Evolutionary conservation across 2,888 invertebrate genomes (phyloP), one percentile per base, ranked within the genome.

Genomic region (Scelioninae gen. 1): DNA sequence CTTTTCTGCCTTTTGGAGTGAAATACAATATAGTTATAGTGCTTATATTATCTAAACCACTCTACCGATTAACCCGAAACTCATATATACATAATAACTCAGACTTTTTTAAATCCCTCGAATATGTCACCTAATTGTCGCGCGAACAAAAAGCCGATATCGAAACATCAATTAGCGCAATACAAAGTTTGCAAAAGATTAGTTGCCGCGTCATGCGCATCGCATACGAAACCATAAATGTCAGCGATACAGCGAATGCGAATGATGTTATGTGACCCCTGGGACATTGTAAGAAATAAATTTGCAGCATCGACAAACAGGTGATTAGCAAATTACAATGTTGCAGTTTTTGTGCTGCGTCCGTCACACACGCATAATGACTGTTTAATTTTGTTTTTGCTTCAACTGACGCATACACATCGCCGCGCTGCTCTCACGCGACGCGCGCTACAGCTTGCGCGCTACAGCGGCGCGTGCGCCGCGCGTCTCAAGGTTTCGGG

Each of bases 261-360:
- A 49, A 38, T 7, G 71, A 65, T 47, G 69, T 31, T 53, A 55
- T 29, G 63, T 55, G 83, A 76, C 69, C 78, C 69, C 58, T 58
- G 62, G 71, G 71, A 80, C 55, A 76, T 63, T 66, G 83, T 63
- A 76, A 63, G 71, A 75, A 75, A 83, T 79, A 71, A 83, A 83
- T 83, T 68, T 66, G 65, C 76, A 62, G 69, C 60, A 75, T 72
- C 71, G 75, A 76, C 80, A 80, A 80, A 77, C 72, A 72, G 77
- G 63, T 72, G 71, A 80, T 83, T 80, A 80, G 80, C 77, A 83
- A 83, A 83, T 83, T 76, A 77, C 76, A 80, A 83, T 83, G 83
- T 79, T 75, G 75, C 51, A 15, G n/a, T 75, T 79, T 79, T 83
- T 83, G 71, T 55, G 13, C 8, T 49, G 38, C 55, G 81, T 71